Evolutionary conservation across 2,888 invertebrate species (phyloP).

Genomic region (Ctenicera cuprea): DNA sequence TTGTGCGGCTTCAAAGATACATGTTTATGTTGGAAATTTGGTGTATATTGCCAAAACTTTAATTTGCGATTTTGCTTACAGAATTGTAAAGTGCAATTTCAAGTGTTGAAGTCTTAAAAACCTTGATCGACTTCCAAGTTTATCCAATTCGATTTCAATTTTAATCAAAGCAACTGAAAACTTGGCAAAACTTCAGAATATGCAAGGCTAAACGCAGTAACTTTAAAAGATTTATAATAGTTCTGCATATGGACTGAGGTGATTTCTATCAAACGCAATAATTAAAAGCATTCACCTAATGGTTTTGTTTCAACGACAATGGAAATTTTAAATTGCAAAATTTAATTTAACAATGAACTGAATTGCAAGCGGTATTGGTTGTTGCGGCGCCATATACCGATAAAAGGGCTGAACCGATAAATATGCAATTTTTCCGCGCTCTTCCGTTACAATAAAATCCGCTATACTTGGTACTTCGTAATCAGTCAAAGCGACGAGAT

Average conservation of each 20-base stretch:
- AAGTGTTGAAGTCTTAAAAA: background rate
- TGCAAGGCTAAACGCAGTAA: background rate
- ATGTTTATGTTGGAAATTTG: too few relatives aligned
- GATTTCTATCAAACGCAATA: background rate
- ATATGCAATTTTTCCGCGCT: background rate
- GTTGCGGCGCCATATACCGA: background rate
- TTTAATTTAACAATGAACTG: background rate
- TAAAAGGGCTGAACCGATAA: conserved; percentile 5
- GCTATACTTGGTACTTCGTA: background rate
- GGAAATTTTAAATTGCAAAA: background rate
- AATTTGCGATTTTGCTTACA: background rate
- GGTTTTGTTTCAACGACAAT: background rate
- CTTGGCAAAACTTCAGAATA: background rate
- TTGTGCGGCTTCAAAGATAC: too few relatives aligned
- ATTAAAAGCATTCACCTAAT: background rate
- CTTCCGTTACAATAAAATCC: conserved; percentile 18
- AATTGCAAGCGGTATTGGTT: background rate
- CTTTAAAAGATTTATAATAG: background rate
- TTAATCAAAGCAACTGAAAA: background rate
- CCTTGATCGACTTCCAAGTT: background rate
- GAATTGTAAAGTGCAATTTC: background rate
- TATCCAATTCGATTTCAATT: background rate
- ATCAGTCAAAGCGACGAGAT: conserved; percentile 16
- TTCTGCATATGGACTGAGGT: background rate
- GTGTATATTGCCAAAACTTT: background rate